These are phyloP conservation scores for Urocolius indicus DNA, from an alignment of 2,113 vertebrate genomes.

Conservation along the genomic window DNA sequence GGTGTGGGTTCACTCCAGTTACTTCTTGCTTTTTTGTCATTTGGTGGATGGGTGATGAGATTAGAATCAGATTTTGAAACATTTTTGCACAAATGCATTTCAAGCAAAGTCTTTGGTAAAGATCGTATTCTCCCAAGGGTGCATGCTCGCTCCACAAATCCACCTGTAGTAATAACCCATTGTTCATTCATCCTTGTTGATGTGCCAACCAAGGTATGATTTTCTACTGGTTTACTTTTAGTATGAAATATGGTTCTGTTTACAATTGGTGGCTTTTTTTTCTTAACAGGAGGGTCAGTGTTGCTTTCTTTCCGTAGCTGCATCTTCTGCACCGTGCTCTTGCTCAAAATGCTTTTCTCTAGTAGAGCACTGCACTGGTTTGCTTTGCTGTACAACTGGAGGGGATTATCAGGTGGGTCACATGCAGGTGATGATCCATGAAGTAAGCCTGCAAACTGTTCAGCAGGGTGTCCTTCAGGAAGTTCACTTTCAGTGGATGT, in stretches of 20 bases:
- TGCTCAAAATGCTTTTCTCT: constrained; percentile 74
- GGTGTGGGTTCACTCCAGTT: constrained; percentile 82
- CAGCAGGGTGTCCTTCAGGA: constrained; percentile 86
- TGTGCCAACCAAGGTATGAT: constrained; percentile 68
- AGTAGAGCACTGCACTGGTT: constrained; percentile 33
- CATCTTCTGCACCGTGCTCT: constrained; percentile 61
- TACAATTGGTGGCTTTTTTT: constrained; percentile 90
- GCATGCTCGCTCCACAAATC: constrained; percentile 90
- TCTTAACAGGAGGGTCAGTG: constrained; percentile 72
- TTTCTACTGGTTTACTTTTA: constrained; percentile 82
- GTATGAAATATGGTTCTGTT: constrained; percentile 96
- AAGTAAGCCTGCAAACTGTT: constrained; percentile 94
- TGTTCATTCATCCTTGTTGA: constrained; percentile 78
- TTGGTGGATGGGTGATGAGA: constrained; percentile 85
- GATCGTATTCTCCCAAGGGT: constrained; percentile 95
- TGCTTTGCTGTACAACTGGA: constrained; percentile 88
- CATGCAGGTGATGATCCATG: constrained; percentile 95
- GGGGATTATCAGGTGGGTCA: constrained; percentile 91
- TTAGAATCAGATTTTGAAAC: constrained; percentile 97
- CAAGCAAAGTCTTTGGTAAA: constrained; percentile 87
- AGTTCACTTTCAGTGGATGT: constrained; percentile 75
- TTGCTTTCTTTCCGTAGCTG: constrained; percentile 63
- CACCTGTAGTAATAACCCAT: constrained; percentile 71
- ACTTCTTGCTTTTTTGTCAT: constrained; percentile 87
- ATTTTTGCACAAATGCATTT: constrained; percentile 90